Base-by-base conservation (phyloP, 2,797 vertebrate genomes). In the Brachyalestes nurse region DNA sequence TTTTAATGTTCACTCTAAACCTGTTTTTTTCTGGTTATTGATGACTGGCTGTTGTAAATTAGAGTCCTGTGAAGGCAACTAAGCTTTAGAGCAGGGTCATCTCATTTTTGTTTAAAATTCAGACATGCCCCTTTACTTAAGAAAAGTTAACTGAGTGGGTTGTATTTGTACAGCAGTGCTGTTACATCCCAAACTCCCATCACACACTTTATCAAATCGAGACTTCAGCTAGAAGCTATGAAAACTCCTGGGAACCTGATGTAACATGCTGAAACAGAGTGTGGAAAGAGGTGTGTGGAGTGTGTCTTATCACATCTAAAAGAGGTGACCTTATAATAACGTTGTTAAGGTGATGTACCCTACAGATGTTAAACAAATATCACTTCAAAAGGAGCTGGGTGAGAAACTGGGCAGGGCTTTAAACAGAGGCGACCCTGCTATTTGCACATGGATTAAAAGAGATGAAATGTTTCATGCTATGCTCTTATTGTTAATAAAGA, bases 361-460 rank as follows among this genome's bases (percentile, higher is more conserved):
- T 78, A 86, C 82, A 83, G 82, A 77, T 87, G 79, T 65, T 74
- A 66, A 66, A 83, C 85, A 93, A 92, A 92, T 91, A 90, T 89
- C 89, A 91, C 77, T 82, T 88, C 72, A 69, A 79, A 86, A 81
- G 77, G 88, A 87, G 88, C 78, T 84, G 17, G 62, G 53, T 3
- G n/a, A 73, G 49, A 84, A 80, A 74, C 77, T 28, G 74, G 85
- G 84, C 81, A 84, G 73, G 70, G 69, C n/a, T 81, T 81, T 78
- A 58, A 78, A 49, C 40, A 69, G 40, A 58, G 38, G 7, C 66
- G 61, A 51, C 55, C 14, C 38, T 2, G 0, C 62, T 70, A 57
- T 74, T 47, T 47, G 40, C 19, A 21, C 64, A 78, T n/a, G 58
- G 62, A 47, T 38, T 16, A 51, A 69, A 28, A 42, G 65, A n/a